These are phyloP conservation scores for Macropodus opercularis DNA, from an alignment of 2,797 vertebrate species.

Conservation along the genomic window DNA sequence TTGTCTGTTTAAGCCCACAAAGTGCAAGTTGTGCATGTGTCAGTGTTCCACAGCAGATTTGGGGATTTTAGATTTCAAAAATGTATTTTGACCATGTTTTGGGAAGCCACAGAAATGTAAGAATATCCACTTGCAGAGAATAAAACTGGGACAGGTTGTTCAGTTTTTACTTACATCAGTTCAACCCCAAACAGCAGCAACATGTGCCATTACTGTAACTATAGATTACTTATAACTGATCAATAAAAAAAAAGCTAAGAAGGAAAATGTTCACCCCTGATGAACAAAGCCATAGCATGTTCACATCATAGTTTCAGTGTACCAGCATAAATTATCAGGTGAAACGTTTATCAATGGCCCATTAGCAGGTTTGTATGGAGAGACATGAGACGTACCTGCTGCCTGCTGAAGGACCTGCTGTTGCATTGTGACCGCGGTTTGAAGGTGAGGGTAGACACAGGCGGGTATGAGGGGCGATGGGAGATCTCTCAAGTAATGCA, in stretches of 20 bases:
- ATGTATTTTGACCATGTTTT: conserved; percentile 7
- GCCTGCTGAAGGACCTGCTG: conserved; percentile 72
- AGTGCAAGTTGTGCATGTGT: conserved; percentile 8
- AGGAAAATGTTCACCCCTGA: no score
- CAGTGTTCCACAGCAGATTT: conserved; percentile 1
- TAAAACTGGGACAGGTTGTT: background rate
- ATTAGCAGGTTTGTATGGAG: no score
- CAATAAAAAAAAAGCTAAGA: no score
- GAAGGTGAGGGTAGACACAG: conserved; percentile 80
- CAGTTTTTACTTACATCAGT: no score
- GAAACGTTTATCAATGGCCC: no score
- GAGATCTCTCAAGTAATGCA: conserved; percentile 87
- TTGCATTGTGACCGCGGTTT: conserved; percentile 76
- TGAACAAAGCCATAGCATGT: no score
- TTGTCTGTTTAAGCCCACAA: conserved; percentile 14
- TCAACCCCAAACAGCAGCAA: no score
- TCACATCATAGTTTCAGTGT: no score
- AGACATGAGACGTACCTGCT: conserved; percentile 47
- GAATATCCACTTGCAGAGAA: conserved; percentile 1
- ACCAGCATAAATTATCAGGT: no score
- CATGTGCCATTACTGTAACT: no score
- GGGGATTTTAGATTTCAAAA: conserved; percentile 1
- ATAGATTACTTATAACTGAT: no score
- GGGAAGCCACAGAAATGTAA: conserved; percentile 10
- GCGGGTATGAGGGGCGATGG: conserved; percentile 85